These are phyloP conservation scores for Carettochelys insculpta DNA, from an alignment of 2,113 vertebrate species.

Conservation along the genomic window DNA sequence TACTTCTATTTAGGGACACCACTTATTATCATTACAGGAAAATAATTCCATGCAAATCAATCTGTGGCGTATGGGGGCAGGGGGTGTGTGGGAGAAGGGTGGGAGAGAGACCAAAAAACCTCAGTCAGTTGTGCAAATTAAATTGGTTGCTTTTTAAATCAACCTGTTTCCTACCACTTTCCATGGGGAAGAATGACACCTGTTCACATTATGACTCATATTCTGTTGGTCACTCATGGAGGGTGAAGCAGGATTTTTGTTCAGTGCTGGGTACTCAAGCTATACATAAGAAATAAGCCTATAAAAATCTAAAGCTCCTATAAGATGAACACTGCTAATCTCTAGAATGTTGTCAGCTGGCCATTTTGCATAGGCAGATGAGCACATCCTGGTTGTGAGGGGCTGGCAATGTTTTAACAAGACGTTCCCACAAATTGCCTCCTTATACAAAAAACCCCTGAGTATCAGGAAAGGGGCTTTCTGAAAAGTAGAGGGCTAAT, in stretches of 20 bases:
- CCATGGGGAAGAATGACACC: not conserved
- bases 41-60: not conserved
- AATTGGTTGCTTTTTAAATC: not conserved
- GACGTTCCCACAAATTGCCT: no score
- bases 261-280: not conserved
- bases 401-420: no score
- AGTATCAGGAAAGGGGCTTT: no score
- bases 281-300: not conserved
- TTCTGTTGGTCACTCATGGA: not conserved
- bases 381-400: not conserved
- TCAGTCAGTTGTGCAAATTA: not conserved
- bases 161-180: not conserved
- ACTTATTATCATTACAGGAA: not conserved
- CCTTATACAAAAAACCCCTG: no score
- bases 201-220: not conserved
- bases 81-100: fast-evolving
- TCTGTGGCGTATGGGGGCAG: not conserved
- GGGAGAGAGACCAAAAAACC: not conserved
- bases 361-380: not conserved
- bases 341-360: not conserved
- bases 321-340: not conserved
- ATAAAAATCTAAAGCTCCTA: not conserved
- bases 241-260: not conserved
- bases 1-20: not conserved
- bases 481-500: not conserved